phyloP scores from a whole-genome alignment of 2,797 vertebrate species.

The Tenualosa thibaudeaui region DNA sequence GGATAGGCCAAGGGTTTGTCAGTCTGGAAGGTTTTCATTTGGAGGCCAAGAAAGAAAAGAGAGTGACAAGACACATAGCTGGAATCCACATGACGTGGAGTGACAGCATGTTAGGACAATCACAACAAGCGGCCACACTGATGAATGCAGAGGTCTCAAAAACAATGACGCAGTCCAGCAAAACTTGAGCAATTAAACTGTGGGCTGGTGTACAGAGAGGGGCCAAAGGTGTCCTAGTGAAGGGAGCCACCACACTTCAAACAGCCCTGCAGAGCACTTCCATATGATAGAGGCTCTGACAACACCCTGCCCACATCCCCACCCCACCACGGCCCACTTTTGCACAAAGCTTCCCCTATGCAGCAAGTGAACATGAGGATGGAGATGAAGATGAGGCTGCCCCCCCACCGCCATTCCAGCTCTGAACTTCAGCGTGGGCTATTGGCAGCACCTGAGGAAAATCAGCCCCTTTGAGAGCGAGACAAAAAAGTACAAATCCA shows the following conservation, averaged over 20 bases:
- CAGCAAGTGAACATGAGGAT: constrained; percentile 5
- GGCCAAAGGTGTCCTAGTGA: constrained; percentile 11
- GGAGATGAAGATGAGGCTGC: not conserved
- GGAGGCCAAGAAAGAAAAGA: not conserved
- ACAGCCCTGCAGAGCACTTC: constrained; percentile 1
- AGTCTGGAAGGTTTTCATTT: constrained; percentile 38
- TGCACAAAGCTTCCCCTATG: not conserved
- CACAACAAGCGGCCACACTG: constrained; percentile 2
- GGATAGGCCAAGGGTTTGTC: constrained; percentile 29
- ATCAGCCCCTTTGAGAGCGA: constrained; percentile 62
- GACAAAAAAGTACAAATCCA: constrained; percentile 63
- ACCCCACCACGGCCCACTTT: not conserved
- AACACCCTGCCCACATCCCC: not conserved
- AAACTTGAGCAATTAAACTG: constrained; percentile 10
- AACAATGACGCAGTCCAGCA: constrained; percentile 14
- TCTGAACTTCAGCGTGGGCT: constrained; percentile 40
- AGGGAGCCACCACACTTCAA: constrained; percentile 13
- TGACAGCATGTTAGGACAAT: not conserved
- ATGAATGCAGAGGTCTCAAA: not conserved
- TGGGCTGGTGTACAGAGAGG: not conserved
- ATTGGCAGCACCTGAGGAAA: constrained; percentile 65
- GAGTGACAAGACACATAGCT: not conserved
- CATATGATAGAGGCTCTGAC: not conserved
- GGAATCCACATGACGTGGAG: constrained; percentile 6
- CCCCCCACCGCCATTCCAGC: constrained; percentile 14